Base-by-base conservation (phyloP, 2,797 vertebrate genomes). In the Chanos chanos region DNA sequence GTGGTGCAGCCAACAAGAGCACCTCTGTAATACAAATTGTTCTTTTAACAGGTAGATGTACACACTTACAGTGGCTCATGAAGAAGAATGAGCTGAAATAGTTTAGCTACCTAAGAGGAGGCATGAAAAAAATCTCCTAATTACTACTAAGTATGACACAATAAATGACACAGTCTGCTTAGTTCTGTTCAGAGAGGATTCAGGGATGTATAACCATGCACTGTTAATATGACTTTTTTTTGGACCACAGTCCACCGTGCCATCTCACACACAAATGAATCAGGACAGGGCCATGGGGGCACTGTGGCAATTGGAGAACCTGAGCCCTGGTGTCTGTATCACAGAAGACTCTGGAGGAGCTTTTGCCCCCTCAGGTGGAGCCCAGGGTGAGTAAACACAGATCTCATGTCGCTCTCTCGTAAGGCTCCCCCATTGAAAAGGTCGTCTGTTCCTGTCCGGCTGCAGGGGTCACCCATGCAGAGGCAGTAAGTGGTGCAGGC, bases 401-500 rank as follows among this genome's bases (percentile, higher is more conserved):
- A 86, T 87, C 82, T 81, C 74, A 75, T 73, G 81, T 82, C 83
- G 79, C 81, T 71, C 74, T 75, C 74, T 66, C 76, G 78, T 87
- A 87, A 81, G 75, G 79, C 81, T 85, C 84, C 77, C 78, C 76
- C 81, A 77, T 78, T 72, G 73, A 87, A 88, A 89, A 89, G 87
- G 87, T 89, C 86, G 89, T 77, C 77, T 74, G 70, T 80, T 34
- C 74, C 79, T 87, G 78, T 72, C 87, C 84, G 85, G 89, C 86
- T 80, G 81, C 86, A 84, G 77, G 45, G 87, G 87, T 90, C 87
- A 82, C 79, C 85, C 85, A 86, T 33, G 71, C 41, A 37, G 74
- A 80, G 54, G 85, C 87, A 87, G 85, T 82, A 92, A 94, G 87
- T 88, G 76, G 44, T 65, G 68, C 80, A 79, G 89, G 89, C 88